Evolutionary conservation across 2,888 invertebrate genomes (phyloP).

Genomic region (Sipha maydis): DNA sequence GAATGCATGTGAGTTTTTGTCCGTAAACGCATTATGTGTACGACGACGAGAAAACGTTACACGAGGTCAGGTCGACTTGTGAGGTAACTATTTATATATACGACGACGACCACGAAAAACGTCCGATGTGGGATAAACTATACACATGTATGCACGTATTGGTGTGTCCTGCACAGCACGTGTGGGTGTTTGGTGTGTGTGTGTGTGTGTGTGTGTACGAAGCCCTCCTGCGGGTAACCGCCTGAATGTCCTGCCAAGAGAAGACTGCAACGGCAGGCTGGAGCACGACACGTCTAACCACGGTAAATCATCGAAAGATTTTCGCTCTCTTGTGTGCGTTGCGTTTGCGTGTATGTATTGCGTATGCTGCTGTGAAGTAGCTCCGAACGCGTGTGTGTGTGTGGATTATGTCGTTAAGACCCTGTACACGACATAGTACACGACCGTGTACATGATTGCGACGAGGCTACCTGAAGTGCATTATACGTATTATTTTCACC

Average conservation of each 20-base stretch:
- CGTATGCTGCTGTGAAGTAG: neutral
- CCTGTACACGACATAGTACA: constrained; percentile 19
- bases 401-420: constrained; percentile 56
- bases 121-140: neutral
- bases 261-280: neutral
- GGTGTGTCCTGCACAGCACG: too few relatives aligned
- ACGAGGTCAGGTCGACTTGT: neutral
- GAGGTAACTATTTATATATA: neutral
- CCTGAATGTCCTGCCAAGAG: constrained; percentile 31
- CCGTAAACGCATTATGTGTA: neutral
- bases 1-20: constrained; percentile 29
- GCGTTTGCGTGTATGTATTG: neutral
- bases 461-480: constrained; percentile 47
- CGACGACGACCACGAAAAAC: neutral
- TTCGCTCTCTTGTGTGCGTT: neutral
- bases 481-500: constrained; percentile 18
- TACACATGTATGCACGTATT: neutral
- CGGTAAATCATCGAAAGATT: constrained; percentile 49
- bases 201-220: neutral
- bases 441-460: constrained; percentile 5
- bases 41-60: neutral
- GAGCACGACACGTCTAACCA: neutral
- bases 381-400: neutral
- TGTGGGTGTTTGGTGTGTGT: too few relatives aligned
- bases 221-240: constrained; percentile 44